Conservation (phyloP, 2,797 vertebrate genomes). For the Tangara arthus region DNA sequence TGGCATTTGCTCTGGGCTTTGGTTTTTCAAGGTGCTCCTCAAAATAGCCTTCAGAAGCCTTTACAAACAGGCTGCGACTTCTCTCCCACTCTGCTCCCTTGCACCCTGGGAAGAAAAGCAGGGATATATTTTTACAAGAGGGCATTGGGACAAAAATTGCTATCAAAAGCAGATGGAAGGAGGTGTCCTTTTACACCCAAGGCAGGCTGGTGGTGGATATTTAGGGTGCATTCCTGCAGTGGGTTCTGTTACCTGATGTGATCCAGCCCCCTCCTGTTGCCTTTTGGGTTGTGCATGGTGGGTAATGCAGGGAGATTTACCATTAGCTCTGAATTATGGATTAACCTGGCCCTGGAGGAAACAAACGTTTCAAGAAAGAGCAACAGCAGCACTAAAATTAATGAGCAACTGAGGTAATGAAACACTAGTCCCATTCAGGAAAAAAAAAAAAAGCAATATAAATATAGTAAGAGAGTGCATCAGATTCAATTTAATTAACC, state of each 20-base stretch:
- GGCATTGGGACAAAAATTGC: background rate
- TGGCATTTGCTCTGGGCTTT: background rate
- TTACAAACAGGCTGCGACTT: background rate
- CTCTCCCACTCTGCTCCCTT: background rate
- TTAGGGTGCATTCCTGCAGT: background rate
- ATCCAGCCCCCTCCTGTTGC: background rate
- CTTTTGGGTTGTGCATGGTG: background rate
- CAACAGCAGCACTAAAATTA: slow-evolving; percentile 24
- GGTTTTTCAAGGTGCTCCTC: background rate
- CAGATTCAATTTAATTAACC: background rate
- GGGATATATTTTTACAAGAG: background rate
- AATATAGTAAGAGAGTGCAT: background rate
- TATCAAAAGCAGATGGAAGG: background rate
- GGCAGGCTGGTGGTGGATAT: background rate
- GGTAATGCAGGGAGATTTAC: background rate
- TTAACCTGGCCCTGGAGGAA: slow-evolving; percentile 27
- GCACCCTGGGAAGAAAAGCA: background rate
- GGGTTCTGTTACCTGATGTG: background rate
- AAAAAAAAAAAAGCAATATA: background rate
- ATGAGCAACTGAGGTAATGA: slow-evolving; percentile 23
- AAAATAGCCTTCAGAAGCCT: background rate
- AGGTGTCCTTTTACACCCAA: background rate
- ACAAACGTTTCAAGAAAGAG: background rate
- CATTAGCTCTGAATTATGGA: slow-evolving; percentile 13
- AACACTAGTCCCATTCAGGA: background rate